These are phyloP conservation scores for Drosophila ezoana DNA, from an alignment of 2,888 invertebrate genomes.

Conservation along the genomic window DNA sequence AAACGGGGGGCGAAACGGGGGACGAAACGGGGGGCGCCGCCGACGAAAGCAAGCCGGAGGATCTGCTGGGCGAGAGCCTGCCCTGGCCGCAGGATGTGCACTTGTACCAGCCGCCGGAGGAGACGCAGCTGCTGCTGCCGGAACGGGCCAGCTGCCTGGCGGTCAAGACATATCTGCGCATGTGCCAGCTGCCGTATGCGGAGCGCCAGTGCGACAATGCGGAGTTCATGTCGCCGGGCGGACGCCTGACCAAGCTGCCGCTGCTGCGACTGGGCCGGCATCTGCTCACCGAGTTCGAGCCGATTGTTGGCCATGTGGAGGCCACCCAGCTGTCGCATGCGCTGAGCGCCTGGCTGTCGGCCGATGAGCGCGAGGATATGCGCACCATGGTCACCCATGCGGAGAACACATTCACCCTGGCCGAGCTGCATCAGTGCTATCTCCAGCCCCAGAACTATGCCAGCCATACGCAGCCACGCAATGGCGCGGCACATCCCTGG, in stretches of 20 bases:
- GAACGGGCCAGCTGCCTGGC: conserved; percentile 97
- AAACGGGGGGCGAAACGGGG: neutral
- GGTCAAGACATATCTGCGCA: conserved; percentile 95
- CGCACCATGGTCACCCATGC: conserved; percentile 95
- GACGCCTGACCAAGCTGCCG: conserved; percentile 89
- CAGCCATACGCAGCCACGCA: conserved; percentile 91
- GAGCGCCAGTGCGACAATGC: conserved; percentile 94
- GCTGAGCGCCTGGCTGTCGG: conserved; percentile 88
- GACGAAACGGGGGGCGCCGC: too few species aligned
- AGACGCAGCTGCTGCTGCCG: conserved; percentile 95
- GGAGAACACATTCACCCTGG: conserved; percentile 93
- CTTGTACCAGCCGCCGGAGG: conserved; percentile 94
- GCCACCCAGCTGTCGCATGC: conserved; percentile 89
- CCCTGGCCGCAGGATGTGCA: conserved; percentile 93
- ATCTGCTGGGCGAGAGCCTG: neutral
- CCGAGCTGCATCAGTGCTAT: conserved; percentile 95
- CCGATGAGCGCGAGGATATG: conserved; percentile 93
- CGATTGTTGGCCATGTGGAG: conserved; percentile 93
- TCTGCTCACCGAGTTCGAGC: conserved; percentile 94
- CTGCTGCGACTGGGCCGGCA: conserved; percentile 93
- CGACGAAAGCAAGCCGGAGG: neutral
- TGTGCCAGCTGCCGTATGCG: conserved; percentile 93
- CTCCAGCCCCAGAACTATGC: conserved; percentile 90
- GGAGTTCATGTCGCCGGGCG: conserved; percentile 97
- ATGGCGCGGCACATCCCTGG: conserved; percentile 95